A percentile compares a stretch with the other conserved stretches of the same genome.
Evolutionary conservation across 2,888 invertebrate genomes (phyloP).

Genomic region (Ceriagrion tenellum): DNA sequence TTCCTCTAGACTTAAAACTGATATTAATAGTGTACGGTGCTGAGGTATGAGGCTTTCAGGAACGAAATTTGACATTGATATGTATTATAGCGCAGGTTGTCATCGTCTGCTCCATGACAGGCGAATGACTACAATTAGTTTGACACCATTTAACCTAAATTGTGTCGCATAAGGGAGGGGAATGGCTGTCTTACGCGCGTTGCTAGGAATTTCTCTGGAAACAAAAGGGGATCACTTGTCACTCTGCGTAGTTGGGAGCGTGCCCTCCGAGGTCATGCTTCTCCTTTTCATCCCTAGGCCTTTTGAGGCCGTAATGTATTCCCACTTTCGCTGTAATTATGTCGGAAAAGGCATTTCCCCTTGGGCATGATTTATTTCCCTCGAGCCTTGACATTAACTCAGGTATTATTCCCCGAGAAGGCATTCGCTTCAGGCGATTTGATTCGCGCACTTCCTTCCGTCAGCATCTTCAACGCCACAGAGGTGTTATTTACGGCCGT

Average conservation of each 20-base stretch:
- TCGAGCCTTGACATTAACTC: background rate
- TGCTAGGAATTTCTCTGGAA: too few relatives aligned
- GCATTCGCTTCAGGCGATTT: background rate
- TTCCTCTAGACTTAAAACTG: too few relatives aligned
- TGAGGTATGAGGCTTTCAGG: too few relatives aligned
- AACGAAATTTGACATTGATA: too few relatives aligned
- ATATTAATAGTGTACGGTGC: too few relatives aligned
- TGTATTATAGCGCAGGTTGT: too few relatives aligned
- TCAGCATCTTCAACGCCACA: background rate
- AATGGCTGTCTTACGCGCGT: too few relatives aligned
- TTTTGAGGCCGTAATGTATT: background rate
- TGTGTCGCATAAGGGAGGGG: background rate
- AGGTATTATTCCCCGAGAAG: background rate
- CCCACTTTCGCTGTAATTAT: background rate
- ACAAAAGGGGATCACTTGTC: background rate
- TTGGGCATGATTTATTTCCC: background rate
- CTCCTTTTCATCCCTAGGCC: background rate
- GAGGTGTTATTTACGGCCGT: background rate
- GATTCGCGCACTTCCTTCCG: background rate
- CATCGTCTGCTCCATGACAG: background rate
- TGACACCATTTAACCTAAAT: background rate
- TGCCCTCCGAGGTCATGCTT: background rate
- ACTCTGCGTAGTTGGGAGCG: background rate
- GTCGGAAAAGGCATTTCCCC: background rate
- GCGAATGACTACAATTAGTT: background rate